Base-by-base conservation (phyloP, 2,113 vertebrate species). In the Hippopotamus amphibius region DNA sequence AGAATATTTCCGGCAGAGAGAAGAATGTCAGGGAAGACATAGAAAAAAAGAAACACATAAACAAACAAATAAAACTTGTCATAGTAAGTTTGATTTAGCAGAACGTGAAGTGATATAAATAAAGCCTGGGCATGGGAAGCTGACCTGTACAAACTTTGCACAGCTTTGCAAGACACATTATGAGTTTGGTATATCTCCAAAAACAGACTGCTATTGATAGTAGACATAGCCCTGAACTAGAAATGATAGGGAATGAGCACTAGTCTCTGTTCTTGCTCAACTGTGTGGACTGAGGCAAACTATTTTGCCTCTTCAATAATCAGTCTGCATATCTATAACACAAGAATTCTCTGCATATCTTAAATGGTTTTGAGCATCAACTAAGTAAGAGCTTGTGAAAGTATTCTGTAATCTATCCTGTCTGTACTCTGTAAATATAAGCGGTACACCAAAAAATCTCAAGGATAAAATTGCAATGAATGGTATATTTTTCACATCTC, bases 221-320 rank as follows among this genome's bases (percentile, higher is more conserved):
- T 7, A 15, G 3, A 30, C 7, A 0, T 2, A 59, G 7, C 15
- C 4, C 6, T 48, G n/a, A 87, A 26, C 37, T 41, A 41, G 30
- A 63, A 43, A 7, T 46, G 33, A 48, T 0, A 28, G 3, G 5
- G 13, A 46, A 2, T n/a, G 4, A 48, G 1, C 22, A 4, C n/a
- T 46, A 5, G 11, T 19, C 3, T 15, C 14, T 46, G 0, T 21
- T 93, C 30, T 55, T 21, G 17, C 2, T 26, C 16, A 53, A 65
- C 24, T 37, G 1, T 33, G 12, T 15, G 17, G 9, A 66, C 3
- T 6, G 37, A 37, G 3, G 24, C 16, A 74, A 65, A 90, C 2
- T 6, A 21, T 24, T 90, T 65, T 4, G 1, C 2, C 15, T 68
- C 3, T 55, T 33, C 46, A 61, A 71, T 16, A 1, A 21, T 11